phyloP scores from a whole-genome alignment of 2,797 vertebrate genomes.

The Oceanodroma leucorhoa region DNA sequence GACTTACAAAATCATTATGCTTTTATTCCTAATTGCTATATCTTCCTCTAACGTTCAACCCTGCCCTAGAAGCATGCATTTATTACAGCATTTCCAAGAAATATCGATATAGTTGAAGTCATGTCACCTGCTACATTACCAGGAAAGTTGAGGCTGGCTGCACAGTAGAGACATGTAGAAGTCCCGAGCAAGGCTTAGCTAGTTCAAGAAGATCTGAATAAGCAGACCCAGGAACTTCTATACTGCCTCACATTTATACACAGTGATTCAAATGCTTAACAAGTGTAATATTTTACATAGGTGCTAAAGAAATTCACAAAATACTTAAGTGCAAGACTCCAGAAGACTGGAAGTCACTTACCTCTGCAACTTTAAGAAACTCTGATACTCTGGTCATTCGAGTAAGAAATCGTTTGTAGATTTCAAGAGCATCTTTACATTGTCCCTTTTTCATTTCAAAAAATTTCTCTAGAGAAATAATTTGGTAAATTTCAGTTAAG shows the following conservation, averaged over 20 bases:
- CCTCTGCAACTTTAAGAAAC: constrained; percentile 98
- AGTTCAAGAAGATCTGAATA: background rate
- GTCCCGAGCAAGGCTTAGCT: background rate
- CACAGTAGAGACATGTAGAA: background rate
- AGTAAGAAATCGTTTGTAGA: constrained; percentile 97
- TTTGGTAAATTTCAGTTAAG: constrained; percentile 14
- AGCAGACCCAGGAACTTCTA: background rate
- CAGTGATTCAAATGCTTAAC: background rate
- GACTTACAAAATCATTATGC: background rate
- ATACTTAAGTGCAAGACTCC: background rate
- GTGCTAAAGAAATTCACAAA: background rate
- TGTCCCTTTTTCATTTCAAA: constrained; percentile 99
- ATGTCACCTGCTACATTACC: background rate
- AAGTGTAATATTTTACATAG: background rate
- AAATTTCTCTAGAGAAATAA: constrained; percentile 89
- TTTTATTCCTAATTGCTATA: background rate
- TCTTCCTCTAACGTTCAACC: background rate
- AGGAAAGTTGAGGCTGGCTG: background rate
- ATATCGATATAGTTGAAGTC: background rate
- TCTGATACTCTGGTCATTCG: constrained; percentile 98
- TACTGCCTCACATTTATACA: background rate
- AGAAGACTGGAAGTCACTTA: constrained; percentile 57
- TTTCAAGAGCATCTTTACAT: constrained; percentile 98
- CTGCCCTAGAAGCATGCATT: background rate
- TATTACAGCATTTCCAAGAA: background rate